Evolutionary conservation across 2,888 invertebrate species (phyloP), one percentile per base, ranked within the genome.

Genomic region (Apomyelois bistriatella): DNA sequence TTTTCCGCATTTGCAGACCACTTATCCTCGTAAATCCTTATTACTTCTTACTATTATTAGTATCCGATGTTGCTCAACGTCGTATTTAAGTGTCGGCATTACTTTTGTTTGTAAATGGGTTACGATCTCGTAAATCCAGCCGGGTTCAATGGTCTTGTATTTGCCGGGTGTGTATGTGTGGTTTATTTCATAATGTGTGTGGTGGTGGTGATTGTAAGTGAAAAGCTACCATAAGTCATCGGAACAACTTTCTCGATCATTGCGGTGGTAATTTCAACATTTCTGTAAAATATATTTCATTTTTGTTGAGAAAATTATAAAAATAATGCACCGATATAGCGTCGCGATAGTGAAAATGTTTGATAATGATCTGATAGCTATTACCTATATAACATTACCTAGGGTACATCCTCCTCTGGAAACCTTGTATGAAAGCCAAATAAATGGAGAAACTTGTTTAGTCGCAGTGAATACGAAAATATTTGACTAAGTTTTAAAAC

Each of bases 61-160:
- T 35, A 36, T 35, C 15, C 12, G 10, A 10, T 35, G 47, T 35
- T 35, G 35, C 47, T 32, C 16, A 47, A 36, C 47, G 32, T 47
- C 22, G 42, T 28, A 38, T 13, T 38, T 43, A 22, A 41, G 17
- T 30, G 22, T 43, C 28, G 42, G 3, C 42, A 28, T 43, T 43
- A 43, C 42, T 43, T 43, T 43, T 46, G 46, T 46, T 28, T 30
- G 30, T 15, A 32, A 46, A 46, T 46, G 46, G 46, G 13, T 46
- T 46, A 46, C 46, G 46, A 46, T 46, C 46, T 46, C 46, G 46
- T 46, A 46, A 46, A 46, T 30, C 30, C 17, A 17, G 17, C 30
- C 15, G 46, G 32, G 46, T 46, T 46, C 46, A 46, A 46, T 13
- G 46, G 46, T 46, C 46, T 30, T 13, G 30, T 46, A 46, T 46